Evolutionary conservation across 2,888 invertebrate species (phyloP).

Genomic region (Halictus quadricinctus): DNA sequence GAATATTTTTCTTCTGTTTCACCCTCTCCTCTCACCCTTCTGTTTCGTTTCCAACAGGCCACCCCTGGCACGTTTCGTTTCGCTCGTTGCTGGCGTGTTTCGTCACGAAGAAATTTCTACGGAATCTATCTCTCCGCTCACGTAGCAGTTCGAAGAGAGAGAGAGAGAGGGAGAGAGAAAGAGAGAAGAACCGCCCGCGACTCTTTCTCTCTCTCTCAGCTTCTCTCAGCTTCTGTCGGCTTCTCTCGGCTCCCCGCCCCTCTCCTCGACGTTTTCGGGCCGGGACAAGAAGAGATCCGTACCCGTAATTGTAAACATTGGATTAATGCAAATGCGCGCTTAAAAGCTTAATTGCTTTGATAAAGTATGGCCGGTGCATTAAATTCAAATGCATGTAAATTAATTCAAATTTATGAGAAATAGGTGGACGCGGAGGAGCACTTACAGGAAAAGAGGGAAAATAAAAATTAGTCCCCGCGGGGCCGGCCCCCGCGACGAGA

Average conservation of each 20-base stretch:
- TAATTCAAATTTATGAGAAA: conserved; percentile 83
- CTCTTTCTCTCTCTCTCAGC: neutral
- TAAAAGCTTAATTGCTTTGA: conserved; percentile 83
- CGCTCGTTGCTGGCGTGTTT: neutral
- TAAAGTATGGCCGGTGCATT: conserved; percentile 82
- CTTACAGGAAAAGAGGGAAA: conserved; percentile 81
- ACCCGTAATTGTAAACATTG: conserved; percentile 82
- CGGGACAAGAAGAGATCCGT: conserved; percentile 55
- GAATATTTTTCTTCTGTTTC: conserved; percentile 40
- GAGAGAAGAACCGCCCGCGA: neutral
- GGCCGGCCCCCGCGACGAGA: conserved; percentile 78
- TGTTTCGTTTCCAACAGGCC: neutral
- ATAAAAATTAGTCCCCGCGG: conserved; percentile 82
- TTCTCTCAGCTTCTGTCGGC: neutral
- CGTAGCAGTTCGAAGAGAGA: conserved; percentile 27
- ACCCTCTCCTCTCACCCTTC: neutral
- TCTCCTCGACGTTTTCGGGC: neutral
- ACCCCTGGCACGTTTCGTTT: neutral
- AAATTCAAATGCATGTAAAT: conserved; percentile 83
- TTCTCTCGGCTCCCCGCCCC: neutral
- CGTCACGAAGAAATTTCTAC: conserved; percentile 26
- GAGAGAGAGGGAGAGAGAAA: neutral
- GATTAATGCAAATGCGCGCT: conserved; percentile 83
- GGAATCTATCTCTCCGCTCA: conserved; percentile 48
- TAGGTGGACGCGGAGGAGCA: conserved; percentile 82